Conservation (phyloP, 2,888 invertebrate species). For the Cacoxenus indagator region DNA sequence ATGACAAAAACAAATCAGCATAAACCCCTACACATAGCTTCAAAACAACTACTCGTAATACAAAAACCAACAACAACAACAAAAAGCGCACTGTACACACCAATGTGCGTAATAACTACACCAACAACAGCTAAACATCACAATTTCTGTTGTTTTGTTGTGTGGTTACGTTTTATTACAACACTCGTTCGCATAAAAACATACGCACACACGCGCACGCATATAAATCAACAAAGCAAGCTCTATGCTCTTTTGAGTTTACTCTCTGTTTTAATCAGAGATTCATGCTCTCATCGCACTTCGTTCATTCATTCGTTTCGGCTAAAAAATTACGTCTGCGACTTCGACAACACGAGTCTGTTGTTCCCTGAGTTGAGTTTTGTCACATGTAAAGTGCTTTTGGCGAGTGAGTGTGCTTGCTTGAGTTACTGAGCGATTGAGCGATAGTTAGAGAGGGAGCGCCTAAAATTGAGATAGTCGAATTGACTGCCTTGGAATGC, state of each 20-base stretch:
- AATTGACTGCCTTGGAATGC: background rate
- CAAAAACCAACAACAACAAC: background rate
- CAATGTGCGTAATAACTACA: slow-evolving; percentile 4
- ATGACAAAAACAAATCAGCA: background rate
- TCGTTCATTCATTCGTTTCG: too few relatives aligned
- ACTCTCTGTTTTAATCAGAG: too few relatives aligned
- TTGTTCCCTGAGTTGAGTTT: too few relatives aligned
- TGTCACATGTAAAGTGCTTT: background rate
- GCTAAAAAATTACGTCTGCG: too few relatives aligned
- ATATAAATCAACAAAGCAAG: background rate
- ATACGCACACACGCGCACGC: background rate
- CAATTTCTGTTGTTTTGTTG: background rate
- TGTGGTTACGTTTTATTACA: background rate
- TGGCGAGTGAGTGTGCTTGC: background rate
- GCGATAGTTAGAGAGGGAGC: background rate
- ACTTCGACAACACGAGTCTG: too few relatives aligned
- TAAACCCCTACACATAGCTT: background rate
- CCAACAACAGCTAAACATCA: background rate
- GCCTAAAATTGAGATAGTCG: background rate
- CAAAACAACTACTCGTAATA: slow-evolving; percentile 13
- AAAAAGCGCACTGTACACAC: background rate
- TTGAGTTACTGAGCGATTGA: background rate
- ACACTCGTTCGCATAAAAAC: background rate
- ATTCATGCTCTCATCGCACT: too few relatives aligned
- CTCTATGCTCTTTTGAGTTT: background rate